A percentile compares a stretch with the other conserved stretches of the same genome.
phyloP scores from a whole-genome alignment of 2,797 vertebrate species.

The Ctenosaura bakeri region DNA sequence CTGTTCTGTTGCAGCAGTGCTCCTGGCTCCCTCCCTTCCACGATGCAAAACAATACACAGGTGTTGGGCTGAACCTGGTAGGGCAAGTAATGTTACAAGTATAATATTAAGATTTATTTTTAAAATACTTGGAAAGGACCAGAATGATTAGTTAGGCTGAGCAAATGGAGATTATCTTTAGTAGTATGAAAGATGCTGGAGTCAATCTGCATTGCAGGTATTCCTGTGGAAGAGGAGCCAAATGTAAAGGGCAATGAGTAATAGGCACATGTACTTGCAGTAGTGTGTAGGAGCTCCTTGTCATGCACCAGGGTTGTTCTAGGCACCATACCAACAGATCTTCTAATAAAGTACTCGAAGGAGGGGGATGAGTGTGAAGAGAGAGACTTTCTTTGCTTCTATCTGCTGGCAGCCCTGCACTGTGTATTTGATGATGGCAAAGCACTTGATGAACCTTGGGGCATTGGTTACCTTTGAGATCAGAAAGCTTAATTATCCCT shows the following conservation, averaged over 20 bases:
- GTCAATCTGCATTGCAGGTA: not conserved
- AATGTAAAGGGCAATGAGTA: not conserved
- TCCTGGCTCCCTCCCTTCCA: not conserved
- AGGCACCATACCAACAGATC: conserved; percentile 15
- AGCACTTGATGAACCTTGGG: conserved; percentile 4
- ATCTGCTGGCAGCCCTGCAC: conserved; percentile 4
- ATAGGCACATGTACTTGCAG: conserved; percentile 21
- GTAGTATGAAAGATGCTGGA: not conserved
- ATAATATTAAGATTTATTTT: no score
- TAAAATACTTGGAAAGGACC: not conserved
- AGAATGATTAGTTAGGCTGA: not conserved
- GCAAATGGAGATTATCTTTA: not conserved
- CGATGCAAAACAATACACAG: no score
- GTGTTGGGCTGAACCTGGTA: not conserved
- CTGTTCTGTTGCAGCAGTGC: not conserved
- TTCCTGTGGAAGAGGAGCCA: conserved; percentile 1
- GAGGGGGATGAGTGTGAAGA: not conserved
- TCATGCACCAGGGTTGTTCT: conserved; percentile 22
- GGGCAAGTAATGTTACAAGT: no score
- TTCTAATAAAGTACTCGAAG: conserved; percentile 12
- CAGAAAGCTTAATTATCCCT: conserved; percentile 20
- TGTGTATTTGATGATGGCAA: conserved; percentile 14
- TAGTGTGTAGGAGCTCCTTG: conserved; percentile 9
- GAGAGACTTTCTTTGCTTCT: not conserved
- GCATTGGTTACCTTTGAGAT: conserved; percentile 15